Evolutionary conservation across 2,888 invertebrate species (phyloP).

Genomic region (Mythimna ferrago): DNA sequence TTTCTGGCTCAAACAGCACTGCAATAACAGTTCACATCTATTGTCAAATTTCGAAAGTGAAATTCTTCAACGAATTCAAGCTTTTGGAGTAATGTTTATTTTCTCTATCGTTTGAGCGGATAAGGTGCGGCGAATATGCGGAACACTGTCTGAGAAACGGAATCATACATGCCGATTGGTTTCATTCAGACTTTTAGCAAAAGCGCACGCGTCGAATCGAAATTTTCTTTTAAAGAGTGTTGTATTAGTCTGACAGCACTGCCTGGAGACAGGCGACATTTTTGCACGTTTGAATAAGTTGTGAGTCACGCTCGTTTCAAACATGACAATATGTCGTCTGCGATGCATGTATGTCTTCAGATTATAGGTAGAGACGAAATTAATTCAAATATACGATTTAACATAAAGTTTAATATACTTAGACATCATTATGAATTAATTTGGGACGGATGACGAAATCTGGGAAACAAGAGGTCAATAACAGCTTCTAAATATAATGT

Average conservation of each 20-base stretch:
- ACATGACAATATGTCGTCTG: conserved; percentile 56
- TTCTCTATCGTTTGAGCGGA: conserved; percentile 50
- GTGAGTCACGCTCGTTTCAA: conserved; percentile 63
- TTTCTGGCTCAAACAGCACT: conserved; percentile 18
- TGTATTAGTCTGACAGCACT: conserved; percentile 26
- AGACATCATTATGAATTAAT: background rate
- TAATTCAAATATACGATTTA: conserved; percentile 18
- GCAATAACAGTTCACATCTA: conserved; percentile 61
- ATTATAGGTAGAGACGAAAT: conserved; percentile 21
- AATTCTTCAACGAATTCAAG: conserved; percentile 59
- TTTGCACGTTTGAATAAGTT: conserved; percentile 75
- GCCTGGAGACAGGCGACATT: conserved; percentile 70
- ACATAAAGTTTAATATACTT: background rate
- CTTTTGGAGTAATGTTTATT: conserved; percentile 59
- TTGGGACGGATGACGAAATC: conserved; percentile 17
- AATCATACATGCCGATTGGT: conserved; percentile 42
- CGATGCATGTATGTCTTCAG: conserved; percentile 44
- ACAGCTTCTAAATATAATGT: conserved; percentile 1
- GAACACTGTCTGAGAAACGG: conserved; percentile 37
- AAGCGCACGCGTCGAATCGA: conserved; percentile 36
- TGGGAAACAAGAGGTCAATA: conserved; percentile 27
- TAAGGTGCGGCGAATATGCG: conserved; percentile 46
- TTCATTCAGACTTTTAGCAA: conserved; percentile 51
- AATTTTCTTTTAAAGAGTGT: conserved; percentile 32
- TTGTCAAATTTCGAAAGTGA: conserved; percentile 69